Evolutionary conservation across 1,140 invertebrate genomes (phyloP), one percentile per base, ranked within the genome.

Genomic region (Apis dorsata): DNA sequence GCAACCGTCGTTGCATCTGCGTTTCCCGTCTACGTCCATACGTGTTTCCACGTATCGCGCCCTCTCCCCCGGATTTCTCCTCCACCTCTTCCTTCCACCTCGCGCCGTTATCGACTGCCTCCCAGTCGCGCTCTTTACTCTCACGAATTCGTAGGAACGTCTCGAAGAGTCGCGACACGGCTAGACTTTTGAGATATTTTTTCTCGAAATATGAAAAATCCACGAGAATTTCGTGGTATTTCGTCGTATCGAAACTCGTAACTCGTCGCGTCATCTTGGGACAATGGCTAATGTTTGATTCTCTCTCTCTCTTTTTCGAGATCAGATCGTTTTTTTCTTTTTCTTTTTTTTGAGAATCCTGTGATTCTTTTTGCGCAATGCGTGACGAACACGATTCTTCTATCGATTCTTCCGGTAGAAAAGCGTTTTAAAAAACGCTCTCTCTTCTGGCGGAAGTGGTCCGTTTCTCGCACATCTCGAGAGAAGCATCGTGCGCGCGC

Each of bases 1-100:
- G 91, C 91, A 91, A 90, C 88, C 89, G 90, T 90, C 89, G 88
- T 89, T 93, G 91, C 92, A 93, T 93, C 92, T 92, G 92, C 91
- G 89, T 81, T 79, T 75, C 72, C 73, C 72, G 81, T 87, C 85
- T 85, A 78, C 71, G 34, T 85, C 80, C 85, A 86, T 77, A 68
- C 70, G 75, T 68, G 82, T 84, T 89, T 83, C 63, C 72, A 83
- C 75, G 84, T 86, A 66, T 28, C 53, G 34, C n/a, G 28, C 10
- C 53, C 55, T 59, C n/a, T 53, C 76, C 73, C 11, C 34, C 60
- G 34, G 74, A 76, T 79, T 53, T 55, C 59, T 24, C 34, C 34
- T 44, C 5, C 24, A 28, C 62, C n/a, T 66, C 66, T 77, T 72
- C 71, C 71, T 60, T 66, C 59, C 34, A 4, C 28, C 21, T 66